These are phyloP conservation scores for Saxidomus purpurata DNA, from an alignment of 1,140 invertebrate species.

Conservation along the genomic window DNA sequence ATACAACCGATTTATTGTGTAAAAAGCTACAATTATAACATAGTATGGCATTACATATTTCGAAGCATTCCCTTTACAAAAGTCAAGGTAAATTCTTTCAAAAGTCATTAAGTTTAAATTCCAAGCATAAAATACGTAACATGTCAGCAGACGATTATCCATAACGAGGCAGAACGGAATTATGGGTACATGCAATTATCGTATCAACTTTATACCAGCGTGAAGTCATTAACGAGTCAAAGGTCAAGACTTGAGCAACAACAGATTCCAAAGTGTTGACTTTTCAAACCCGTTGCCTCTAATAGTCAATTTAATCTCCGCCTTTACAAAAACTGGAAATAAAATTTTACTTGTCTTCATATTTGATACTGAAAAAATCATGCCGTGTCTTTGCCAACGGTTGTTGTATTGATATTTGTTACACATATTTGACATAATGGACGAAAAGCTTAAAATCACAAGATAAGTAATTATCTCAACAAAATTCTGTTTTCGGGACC, in stretches of 20 bases:
- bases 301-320: not conserved
- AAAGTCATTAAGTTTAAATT: conserved; percentile 30
- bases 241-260: conserved; percentile 24
- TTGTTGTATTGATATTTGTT: no score
- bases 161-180: conserved; percentile 66
- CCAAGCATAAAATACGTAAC: conserved; percentile 48
- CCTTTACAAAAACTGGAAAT: not conserved
- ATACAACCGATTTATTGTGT: no score
- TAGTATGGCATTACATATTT: no score
- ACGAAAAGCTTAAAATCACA: no score
- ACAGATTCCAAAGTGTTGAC: conserved; percentile 24
- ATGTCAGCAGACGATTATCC: conserved; percentile 54
- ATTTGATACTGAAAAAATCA: no score
- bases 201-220: conserved; percentile 35
- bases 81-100: not conserved
- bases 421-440: no score
- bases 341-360: not conserved
- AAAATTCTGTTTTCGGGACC: no score
- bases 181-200: conserved; percentile 55
- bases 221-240: conserved; percentile 47
- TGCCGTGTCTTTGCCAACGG: no score
- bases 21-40: no score
- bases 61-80: no score
- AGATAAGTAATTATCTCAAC: no score
- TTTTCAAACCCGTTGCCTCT: conserved; percentile 10